Evolutionary conservation across 1,140 invertebrate genomes (phyloP), one percentile per base, ranked within the genome.

Genomic region (Euura lappo): DNA sequence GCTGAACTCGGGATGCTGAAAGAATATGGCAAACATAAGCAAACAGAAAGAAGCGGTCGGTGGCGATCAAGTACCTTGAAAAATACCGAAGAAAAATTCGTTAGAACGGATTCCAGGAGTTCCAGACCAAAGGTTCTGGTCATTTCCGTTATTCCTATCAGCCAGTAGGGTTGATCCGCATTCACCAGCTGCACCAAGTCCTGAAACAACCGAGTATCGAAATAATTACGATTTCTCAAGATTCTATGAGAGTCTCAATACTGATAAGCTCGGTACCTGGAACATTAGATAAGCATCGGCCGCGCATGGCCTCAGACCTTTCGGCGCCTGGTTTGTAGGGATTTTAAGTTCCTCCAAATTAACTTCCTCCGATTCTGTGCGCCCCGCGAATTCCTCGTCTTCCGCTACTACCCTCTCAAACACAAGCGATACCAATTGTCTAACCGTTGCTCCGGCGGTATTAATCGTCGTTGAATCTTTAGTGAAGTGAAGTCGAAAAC

Each of bases 101-200:
- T 95, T 28, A 99, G 89, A 68, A 99, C 94, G 0, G 96, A 95
- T 86, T 99, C 98, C 67, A 99, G 84, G 42, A 99, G 88, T 86
- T 99, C 98, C 72, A 99, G 88, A 5, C 97, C 98, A 89, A 99
- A 98, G 2, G 97, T 98, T 77, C 97, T 91, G 3, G 97, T 98
- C 93, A 99, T 98, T 89, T 99, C 98, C 6, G 96, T 96, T 86
- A 99, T 96, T 5, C 97, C 97, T 13, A 95, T 91, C 51, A 99
- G 88, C 98, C 98, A 99, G 77, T 93, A 93, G 0, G 98, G 96
- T 82, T 97, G 94, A 86, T 99, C 98, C 6, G 95, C 97, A 89
- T 99, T 98, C 2, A 99, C 96, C 71, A 99, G 87, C 81, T 98
- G 96, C 67, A 99, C 97, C 76, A 99, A 91, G 89, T 99, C 98